These are phyloP conservation scores for Chelonus insularis DNA, from an alignment of 1,140 invertebrate species.

Conservation along the genomic window DNA sequence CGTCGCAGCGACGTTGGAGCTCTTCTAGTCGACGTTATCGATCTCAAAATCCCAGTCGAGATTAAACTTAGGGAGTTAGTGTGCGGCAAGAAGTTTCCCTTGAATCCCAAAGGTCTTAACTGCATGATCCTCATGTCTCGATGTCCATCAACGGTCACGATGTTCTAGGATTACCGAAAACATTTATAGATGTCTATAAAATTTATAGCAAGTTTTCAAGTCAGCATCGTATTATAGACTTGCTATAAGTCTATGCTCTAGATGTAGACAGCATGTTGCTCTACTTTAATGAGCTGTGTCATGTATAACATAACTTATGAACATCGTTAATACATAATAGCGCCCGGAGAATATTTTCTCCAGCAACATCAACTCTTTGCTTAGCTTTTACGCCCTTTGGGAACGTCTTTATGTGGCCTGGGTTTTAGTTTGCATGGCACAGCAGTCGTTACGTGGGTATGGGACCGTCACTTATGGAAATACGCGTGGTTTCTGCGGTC, in stretches of 20 bases:
- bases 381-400: neutral
- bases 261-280: too few relatives aligned
- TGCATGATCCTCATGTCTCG: slow-evolving; percentile 14
- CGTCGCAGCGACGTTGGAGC: slow-evolving; percentile 4
- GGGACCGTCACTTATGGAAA: too few relatives aligned
- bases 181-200: neutral
- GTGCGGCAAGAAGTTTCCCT: slow-evolving; percentile 14
- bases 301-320: too few relatives aligned
- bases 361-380: neutral
- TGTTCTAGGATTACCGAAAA: slow-evolving; percentile 6
- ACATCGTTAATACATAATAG: neutral
- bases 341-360: too few relatives aligned
- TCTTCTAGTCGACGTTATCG: slow-evolving; percentile 17
- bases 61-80: slow-evolving; percentile 26
- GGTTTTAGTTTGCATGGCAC: neutral
- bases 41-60: slow-evolving; percentile 27
- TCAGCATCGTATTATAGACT: too few relatives aligned
- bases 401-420: neutral
- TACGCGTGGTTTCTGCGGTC: too few relatives aligned
- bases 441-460: neutral
- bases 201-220: too few relatives aligned
- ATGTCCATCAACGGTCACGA: slow-evolving; percentile 20
- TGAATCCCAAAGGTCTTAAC: slow-evolving; percentile 23
- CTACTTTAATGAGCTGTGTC: too few relatives aligned
- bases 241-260: too few relatives aligned